Conservation (phyloP, 23 tunicate species). For the Oikopleura albicans region DNA sequence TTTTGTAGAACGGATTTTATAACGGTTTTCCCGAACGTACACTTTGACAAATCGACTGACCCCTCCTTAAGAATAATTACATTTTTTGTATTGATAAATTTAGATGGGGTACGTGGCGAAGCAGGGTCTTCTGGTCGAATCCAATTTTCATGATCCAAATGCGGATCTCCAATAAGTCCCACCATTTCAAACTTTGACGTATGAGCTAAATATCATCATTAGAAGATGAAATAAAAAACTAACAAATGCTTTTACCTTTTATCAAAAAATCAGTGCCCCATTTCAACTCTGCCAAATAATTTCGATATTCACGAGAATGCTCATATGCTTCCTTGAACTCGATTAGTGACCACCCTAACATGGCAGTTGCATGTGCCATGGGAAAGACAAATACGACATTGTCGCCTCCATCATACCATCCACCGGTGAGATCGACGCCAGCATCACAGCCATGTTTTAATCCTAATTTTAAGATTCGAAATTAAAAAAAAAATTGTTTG, state of each 20-base stretch:
- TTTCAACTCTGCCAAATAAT: slow-evolving; percentile 40
- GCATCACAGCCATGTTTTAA: slow-evolving; percentile 52
- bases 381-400: slow-evolving; percentile 70
- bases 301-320: slow-evolving; percentile 39
- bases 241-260: no score
- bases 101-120: slow-evolving; percentile 29
- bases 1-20: no score
- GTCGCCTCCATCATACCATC: slow-evolving; percentile 69
- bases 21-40: no score
- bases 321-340: slow-evolving; percentile 78
- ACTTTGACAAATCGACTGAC: no score
- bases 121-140: slow-evolving; percentile 44
- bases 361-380: slow-evolving; percentile 51
- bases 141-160: slow-evolving; percentile 57
- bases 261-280: slow-evolving; percentile 89
- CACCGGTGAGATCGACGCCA: slow-evolving; percentile 54
- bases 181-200: not conserved
- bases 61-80: no score
- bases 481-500: no score
- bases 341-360: slow-evolving; percentile 69
- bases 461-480: no score
- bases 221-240: no score
- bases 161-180: slow-evolving; percentile 6
- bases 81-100: slow-evolving; percentile 24
- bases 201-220: not conserved